A percentile compares a stretch with the other conserved stretches of the same genome.
phyloP scores from a whole-genome alignment of 2,797 vertebrate genomes.

The Onychomys leucogaster region DNA sequence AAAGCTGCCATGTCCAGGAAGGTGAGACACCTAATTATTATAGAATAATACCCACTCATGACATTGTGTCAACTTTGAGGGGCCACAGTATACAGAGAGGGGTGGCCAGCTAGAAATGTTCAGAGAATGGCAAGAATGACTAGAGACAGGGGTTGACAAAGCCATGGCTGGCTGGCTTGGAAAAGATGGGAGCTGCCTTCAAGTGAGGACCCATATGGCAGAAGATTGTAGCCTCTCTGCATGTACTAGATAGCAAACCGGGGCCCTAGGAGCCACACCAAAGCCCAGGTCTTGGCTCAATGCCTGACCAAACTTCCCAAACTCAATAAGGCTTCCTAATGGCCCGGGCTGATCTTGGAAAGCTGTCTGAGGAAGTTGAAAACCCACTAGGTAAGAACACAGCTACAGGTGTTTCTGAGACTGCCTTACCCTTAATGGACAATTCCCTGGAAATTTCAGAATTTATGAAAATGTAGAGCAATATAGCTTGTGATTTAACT shows the following conservation, averaged over 20 bases:
- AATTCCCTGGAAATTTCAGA: background rate
- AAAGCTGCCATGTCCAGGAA: background rate
- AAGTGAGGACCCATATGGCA: too few relatives aligned
- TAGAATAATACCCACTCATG: background rate
- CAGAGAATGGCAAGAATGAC: background rate
- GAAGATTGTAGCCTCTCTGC: background rate
- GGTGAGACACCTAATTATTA: background rate
- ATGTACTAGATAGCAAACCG: background rate
- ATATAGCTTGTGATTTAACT: background rate
- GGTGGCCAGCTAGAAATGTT: background rate
- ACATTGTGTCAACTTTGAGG: background rate
- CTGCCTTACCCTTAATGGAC: background rate
- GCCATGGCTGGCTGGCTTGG: background rate
- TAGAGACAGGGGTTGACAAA: background rate
- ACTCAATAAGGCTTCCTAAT: background rate
- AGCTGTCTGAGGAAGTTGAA: background rate
- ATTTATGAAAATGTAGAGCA: background rate
- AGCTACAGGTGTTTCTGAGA: background rate
- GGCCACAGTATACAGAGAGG: background rate
- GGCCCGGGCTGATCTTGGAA: background rate
- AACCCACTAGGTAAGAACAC: background rate
- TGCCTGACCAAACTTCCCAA: background rate
- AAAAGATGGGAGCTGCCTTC: background rate
- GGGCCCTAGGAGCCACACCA: too few relatives aligned
- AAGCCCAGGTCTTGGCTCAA: background rate